Conservation (phyloP, 2,113 vertebrate species). For the Brienomyrus longianalis region DNA sequence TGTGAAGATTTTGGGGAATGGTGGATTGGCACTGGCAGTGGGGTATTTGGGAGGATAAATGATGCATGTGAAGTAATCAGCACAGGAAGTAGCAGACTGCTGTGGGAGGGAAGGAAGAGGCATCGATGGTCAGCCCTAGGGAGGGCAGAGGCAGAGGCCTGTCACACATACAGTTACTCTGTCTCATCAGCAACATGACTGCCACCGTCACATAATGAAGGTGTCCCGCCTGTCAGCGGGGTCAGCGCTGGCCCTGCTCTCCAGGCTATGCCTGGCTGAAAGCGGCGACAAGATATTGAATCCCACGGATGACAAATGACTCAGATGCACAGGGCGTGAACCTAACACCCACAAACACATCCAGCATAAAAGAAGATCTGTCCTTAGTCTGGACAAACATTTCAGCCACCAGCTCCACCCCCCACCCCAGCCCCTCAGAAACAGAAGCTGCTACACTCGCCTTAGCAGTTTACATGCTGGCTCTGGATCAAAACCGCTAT, state of each 20-base stretch:
- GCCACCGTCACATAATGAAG: constrained; percentile 96
- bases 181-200: constrained; percentile 81
- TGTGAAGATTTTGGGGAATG: background rate
- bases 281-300: constrained; percentile 93
- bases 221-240: constrained; percentile 94
- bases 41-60: background rate
- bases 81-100: background rate
- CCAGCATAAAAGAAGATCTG: constrained; percentile 51
- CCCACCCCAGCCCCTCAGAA: background rate
- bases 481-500: background rate
- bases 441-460: background rate
- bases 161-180: constrained; percentile 75
- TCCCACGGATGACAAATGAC: constrained; percentile 98
- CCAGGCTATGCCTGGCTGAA: constrained; percentile 67
- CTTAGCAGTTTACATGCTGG: background rate
- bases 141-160: constrained; percentile 41
- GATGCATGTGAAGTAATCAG: background rate
- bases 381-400: constrained; percentile 14
- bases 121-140: background rate
- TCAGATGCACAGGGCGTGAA: constrained; percentile 79
- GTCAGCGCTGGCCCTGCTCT: constrained; percentile 90
- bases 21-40: background rate
- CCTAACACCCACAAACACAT: constrained; percentile 77
- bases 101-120: background rate
- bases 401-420: background rate